Evolutionary conservation across 2,113 vertebrate genomes (phyloP), one percentile per base, ranked within the genome.

Genomic region (Ploceus nigricollis): DNA sequence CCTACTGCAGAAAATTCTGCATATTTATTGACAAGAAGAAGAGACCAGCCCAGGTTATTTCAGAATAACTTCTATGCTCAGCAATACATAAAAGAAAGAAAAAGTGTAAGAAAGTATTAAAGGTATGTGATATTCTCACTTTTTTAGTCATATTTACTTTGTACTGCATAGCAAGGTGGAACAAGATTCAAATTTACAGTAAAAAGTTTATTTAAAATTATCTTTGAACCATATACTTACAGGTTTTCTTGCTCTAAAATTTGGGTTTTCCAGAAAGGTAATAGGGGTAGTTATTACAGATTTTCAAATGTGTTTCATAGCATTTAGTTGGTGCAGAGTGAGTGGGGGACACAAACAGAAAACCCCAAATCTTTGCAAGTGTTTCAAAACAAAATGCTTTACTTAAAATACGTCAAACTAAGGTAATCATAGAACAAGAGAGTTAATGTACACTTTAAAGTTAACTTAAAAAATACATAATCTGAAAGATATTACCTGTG

Each of bases 341-440:
- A 1, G 2, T 6, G 1, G 2, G 2, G 6, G 1, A 2, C 18
- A 35, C 6, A 39, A 73, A 42, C 0, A 66, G 57, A 51, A 39
- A 42, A 6, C 0, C 1, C 2, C 6, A 48, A 71, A 71, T 44
- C 4, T 44, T 37, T 53, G 8, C 4, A 77, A 69, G 3, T 7
- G 21, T 69, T 79, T 60, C 6, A 37, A 82, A 63, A 24, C 15
- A 66, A 79, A 79, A 53, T 50, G 2, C 0, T 90, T 76, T 76
- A 16, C 7, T 68, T 66, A 31, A 66, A 90, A 39, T 35, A 31
- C 11, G 24, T 39, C 28, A 71, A 82, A 39, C 4, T 31, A 39
- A 72, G 11, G 3, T 25, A 22, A 56, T 16, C 28, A 45, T 3
- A 56, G 15, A 86, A 77, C 31, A 60, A 42, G 31, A 20, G 10